phyloP scores from a whole-genome alignment of 2,113 vertebrate species.

The Periophthalmodon schlosseri region DNA sequence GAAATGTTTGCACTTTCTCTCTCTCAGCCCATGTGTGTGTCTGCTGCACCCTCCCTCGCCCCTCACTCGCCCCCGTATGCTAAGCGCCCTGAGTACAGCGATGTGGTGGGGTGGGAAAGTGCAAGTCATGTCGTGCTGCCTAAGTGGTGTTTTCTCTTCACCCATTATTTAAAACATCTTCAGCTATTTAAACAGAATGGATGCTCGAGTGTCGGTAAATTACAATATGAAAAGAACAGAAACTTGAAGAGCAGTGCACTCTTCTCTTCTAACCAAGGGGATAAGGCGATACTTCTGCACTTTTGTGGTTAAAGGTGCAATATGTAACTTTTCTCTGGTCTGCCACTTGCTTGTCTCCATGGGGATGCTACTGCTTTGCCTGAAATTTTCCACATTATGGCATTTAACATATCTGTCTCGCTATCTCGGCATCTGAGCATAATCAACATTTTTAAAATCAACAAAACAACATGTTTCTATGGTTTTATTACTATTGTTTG shows the following conservation, averaged over 20 bases:
- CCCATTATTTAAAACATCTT: slow-evolving; percentile 44
- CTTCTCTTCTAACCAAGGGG: background rate
- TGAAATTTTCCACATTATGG: background rate
- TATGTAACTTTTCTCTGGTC: background rate
- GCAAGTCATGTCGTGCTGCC: slow-evolving; percentile 73
- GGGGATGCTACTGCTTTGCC: background rate
- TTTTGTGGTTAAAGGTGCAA: background rate
- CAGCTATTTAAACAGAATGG: background rate
- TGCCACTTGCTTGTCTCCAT: background rate
- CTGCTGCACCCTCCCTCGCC: background rate
- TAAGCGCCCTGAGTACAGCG: slow-evolving; percentile 26
- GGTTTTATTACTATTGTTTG: background rate
- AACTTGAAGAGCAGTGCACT: too few species aligned
- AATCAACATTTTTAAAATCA: background rate
- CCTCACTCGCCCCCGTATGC: slow-evolving; percentile 4
- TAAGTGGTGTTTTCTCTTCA: slow-evolving; percentile 58
- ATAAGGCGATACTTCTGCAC: background rate
- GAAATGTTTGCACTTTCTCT: slow-evolving; percentile 27
- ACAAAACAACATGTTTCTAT: background rate
- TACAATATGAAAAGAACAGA: too few species aligned
- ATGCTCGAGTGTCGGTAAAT: background rate
- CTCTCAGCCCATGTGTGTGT: background rate
- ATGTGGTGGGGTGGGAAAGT: slow-evolving; percentile 66
- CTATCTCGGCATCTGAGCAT: background rate
- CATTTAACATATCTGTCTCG: background rate